Conservation (phyloP, 2,113 vertebrate species). For the Gopherus flavomarginatus region DNA sequence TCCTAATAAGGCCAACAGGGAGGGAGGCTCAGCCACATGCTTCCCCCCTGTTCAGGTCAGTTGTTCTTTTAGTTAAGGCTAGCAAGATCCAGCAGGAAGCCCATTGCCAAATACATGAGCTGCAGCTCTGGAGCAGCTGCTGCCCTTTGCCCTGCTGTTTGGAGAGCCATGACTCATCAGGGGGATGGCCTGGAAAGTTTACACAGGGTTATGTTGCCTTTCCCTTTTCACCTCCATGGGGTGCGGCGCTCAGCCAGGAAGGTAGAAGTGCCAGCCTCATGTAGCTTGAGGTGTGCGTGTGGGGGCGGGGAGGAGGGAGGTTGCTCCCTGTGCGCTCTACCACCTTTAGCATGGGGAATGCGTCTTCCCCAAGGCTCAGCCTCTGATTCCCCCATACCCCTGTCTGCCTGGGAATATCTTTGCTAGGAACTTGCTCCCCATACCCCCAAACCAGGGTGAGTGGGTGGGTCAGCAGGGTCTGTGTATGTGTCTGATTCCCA, state of each 20-base stretch:
- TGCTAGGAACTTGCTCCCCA: too few species aligned
- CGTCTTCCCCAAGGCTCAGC: background rate
- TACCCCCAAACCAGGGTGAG: too few species aligned
- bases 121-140: background rate
- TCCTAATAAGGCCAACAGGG: background rate
- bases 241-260: background rate
- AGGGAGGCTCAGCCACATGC: background rate
- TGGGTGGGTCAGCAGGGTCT: too few species aligned
- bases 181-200: background rate
- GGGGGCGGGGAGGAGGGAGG: accelerated
- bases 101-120: background rate
- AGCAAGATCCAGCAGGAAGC: background rate
- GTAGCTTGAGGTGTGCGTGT: background rate
- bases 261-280: background rate
- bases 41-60: background rate
- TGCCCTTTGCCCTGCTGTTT: constrained; percentile 60
- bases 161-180: background rate
- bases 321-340: background rate
- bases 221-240: background rate
- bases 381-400: background rate
- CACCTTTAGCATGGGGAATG: background rate
- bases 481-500: background rate
- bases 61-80: background rate
- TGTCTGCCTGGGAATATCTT: accelerated
- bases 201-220: background rate